Evolutionary conservation across 1,140 invertebrate species (phyloP).

Genomic region (Aphelenchoides fujianensis): DNA sequence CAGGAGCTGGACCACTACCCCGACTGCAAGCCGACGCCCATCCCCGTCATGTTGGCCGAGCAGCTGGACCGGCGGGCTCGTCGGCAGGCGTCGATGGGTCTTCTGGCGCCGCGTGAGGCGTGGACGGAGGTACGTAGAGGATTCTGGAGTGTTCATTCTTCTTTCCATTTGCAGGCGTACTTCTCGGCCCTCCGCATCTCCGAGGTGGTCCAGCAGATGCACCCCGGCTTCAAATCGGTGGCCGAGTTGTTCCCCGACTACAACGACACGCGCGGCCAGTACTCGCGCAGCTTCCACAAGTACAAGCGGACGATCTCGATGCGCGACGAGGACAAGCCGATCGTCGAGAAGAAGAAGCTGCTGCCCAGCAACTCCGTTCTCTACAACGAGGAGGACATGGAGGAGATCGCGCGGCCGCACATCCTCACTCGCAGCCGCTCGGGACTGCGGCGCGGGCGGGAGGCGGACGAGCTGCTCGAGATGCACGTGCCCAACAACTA

Average conservation of each 20-base stretch:
- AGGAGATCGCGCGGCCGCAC: background rate
- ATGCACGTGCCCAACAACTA: slow-evolving; percentile 2
- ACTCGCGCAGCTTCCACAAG: slow-evolving; percentile 21
- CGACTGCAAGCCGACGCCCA: slow-evolving; percentile 14
- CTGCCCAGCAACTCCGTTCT: background rate
- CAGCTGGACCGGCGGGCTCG: slow-evolving; percentile 14
- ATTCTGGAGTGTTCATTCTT: slow-evolving; percentile 2
- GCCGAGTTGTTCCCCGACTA: slow-evolving; percentile 12
- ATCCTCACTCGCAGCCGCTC: background rate
- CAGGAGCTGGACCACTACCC: background rate
- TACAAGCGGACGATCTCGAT: slow-evolving; percentile 14
- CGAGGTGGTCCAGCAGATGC: background rate
- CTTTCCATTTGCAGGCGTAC: slow-evolving; percentile 10
- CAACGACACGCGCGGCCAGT: slow-evolving; percentile 9
- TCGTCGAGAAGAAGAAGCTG: slow-evolving; percentile 15
- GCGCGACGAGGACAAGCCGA: background rate
- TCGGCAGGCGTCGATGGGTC: slow-evolving; percentile 12
- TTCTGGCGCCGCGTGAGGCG: slow-evolving; percentile 20
- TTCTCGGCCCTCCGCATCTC: slow-evolving; percentile 11
- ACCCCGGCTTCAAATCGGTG: background rate
- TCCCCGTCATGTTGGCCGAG: slow-evolving; percentile 20
- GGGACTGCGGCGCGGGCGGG: slow-evolving; percentile 8
- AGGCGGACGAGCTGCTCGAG: slow-evolving; percentile 15
- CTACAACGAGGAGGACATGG: background rate
- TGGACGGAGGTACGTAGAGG: slow-evolving; percentile 14